These are phyloP conservation scores for Eunapius fragilis DNA, from an alignment of 37 sponge, comb jelly and placozoan genomes.

Conservation along the genomic window DNA sequence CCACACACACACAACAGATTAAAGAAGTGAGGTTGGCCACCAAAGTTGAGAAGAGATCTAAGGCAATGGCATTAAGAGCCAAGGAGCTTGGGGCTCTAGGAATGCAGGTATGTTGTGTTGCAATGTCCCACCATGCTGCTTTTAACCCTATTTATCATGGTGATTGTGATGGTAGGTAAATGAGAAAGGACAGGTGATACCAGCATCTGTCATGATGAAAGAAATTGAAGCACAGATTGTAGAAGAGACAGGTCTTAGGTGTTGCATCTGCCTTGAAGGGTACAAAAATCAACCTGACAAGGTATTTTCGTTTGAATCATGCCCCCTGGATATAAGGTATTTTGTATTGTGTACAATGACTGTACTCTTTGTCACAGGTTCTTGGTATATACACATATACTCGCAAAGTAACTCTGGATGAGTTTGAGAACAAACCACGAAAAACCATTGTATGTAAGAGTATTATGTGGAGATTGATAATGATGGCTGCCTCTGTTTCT, in stretches of 20 bases:
- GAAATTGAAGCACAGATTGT: conserved; percentile 70
- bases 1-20: conserved; percentile 37
- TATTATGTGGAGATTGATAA: no score
- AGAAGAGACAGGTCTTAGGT: conserved; percentile 86
- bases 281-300: conserved; percentile 91
- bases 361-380: conserved; percentile 28
- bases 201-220: conserved; percentile 45
- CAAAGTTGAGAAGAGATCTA: conserved; percentile 70
- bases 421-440: conserved; percentile 87
- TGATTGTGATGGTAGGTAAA: no score
- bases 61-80: conserved; percentile 88
- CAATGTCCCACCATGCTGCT: no score
- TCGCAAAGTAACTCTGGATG: conserved; percentile 78
- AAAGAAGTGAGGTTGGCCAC: conserved; percentile 67
- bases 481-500: neutral
- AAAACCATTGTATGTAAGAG: conserved; percentile 72
- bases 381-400: conserved; percentile 95
- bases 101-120: conserved; percentile 54
- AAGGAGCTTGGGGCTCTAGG: conserved; percentile 86
- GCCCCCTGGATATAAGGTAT: neutral
- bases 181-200: conserved; percentile 86
- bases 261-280: conserved; percentile 94
- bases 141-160: no score
- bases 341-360: neutral
- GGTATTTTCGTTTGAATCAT: conserved; percentile 26